phyloP scores from a whole-genome alignment of 2,113 vertebrate genomes.

The Sorex araneus region DNA sequence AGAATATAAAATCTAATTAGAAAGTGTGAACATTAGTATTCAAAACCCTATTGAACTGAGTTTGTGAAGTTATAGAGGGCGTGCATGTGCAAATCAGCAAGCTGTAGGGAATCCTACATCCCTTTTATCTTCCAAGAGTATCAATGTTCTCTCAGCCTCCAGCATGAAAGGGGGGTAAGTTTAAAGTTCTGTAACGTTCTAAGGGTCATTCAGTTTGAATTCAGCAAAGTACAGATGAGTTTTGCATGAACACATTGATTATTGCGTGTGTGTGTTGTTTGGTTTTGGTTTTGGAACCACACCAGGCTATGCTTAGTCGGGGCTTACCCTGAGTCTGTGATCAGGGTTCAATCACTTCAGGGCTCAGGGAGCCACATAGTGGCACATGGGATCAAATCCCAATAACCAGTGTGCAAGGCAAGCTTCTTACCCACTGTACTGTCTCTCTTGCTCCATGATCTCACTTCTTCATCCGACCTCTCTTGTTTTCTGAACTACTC shows the following conservation, averaged over 20 bases:
- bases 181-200: not conserved
- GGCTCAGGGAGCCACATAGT: too few species aligned
- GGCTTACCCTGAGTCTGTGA: too few species aligned
- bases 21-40: not conserved
- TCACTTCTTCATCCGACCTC: not conserved
- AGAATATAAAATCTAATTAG: slow-evolving; percentile 66
- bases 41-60: not conserved
- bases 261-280: too few species aligned
- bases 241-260: not conserved
- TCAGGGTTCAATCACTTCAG: too few species aligned
- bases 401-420: too few species aligned
- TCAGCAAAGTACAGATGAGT: not conserved
- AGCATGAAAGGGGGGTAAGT: not conserved
- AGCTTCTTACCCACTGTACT: too few species aligned
- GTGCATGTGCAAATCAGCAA: not conserved
- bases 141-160: not conserved
- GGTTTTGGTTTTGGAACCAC: too few species aligned
- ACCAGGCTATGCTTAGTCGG: too few species aligned
- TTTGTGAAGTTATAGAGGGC: not conserved
- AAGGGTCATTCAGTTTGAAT: not conserved
- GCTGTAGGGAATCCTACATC: not conserved
- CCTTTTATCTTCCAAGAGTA: not conserved
- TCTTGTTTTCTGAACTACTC: not conserved
- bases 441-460: not conserved
- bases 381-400: too few species aligned